Evolutionary conservation across 2,888 invertebrate species (phyloP), one percentile per base, ranked within the genome.

Genomic region (Athrips mouffetella): DNA sequence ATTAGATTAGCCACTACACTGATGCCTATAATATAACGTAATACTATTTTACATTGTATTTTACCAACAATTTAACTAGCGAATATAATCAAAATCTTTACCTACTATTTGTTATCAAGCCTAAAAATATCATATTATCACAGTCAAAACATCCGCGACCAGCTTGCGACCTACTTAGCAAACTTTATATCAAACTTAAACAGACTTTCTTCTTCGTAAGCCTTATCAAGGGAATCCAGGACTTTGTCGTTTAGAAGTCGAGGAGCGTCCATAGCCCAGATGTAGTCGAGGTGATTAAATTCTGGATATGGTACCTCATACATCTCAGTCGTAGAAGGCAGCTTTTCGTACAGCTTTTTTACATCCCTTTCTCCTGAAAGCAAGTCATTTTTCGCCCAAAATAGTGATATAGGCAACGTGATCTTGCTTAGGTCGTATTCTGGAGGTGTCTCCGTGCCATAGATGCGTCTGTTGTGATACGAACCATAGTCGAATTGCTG

Each of bases 241-340:
- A 92, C 51, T 53, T 86, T 81, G 8, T 88, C 56, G 62, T 93
- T 93, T 0, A 94, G 74, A 20, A 93, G 70, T 40, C 74, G 74
- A 0, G 89, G 85, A 0, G 91, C 91, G 56, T 93, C 90, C 15
- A 81, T 84, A 0, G 91, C 93, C 90, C 91, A 93, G 6, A 94
- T 65, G 65, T 92, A 94, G 69, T 94, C 94, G 25, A 94, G 74
- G 65, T 94, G 94, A 67, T 93, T 94, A 63, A 94, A 94, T 20
- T 90, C 82, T 0, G 89, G 76, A 49, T 89, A 86, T 0, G 91
- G 87, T 0, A 94, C 89, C 58, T 89, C 75, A 58, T 89, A 91
- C 60, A 88, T 71, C 4, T 89, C 90, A 3, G 90, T 78, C 1
- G 80, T 75, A 0, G 40, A 72, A 0, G 89, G 84, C 27, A 94